Conservation (phyloP, 30 jellyfish, hydroid and myxozoan species). For the Cassiopea xamachana region DNA sequence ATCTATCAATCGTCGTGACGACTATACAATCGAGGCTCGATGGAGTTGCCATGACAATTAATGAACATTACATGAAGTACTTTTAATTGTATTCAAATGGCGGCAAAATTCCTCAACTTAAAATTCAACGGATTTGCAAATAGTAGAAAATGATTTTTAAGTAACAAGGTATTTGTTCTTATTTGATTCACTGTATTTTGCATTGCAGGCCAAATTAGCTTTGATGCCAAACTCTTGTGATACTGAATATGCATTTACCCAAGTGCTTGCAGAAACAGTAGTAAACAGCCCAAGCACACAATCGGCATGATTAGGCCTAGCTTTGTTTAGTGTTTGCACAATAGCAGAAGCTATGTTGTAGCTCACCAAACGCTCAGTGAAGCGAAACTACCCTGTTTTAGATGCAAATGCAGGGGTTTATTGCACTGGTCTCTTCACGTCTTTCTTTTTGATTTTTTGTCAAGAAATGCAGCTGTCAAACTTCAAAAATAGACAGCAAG, state of each 20-base stretch:
- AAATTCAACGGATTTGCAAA: slow-evolving; percentile 10
- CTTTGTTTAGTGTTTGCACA: background rate
- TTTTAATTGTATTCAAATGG: background rate
- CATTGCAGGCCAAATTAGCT: background rate
- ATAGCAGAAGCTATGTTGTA: too few relatives aligned
- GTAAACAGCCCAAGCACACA: background rate
- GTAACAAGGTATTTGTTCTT: background rate
- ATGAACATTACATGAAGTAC: slow-evolving; percentile 2
- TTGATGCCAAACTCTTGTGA: background rate
- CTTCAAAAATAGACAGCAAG: too few relatives aligned
- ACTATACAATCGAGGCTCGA: too few relatives aligned
- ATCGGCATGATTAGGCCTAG: background rate
- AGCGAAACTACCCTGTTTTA: too few relatives aligned
- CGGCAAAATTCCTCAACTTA: slow-evolving; percentile 6
- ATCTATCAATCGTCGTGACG: too few relatives aligned
- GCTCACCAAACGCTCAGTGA: too few relatives aligned
- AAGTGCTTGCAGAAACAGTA: too few relatives aligned
- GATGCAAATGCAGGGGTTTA: too few relatives aligned
- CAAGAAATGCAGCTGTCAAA: too few relatives aligned
- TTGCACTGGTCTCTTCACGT: too few relatives aligned
- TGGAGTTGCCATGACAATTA: background rate
- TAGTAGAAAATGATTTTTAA: background rate
- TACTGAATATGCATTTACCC: too few relatives aligned
- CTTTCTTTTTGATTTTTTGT: too few relatives aligned
- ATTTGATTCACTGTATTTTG: background rate